Conservation (phyloP, 2,797 vertebrate species). For the Gallinago nigripennis region DNA sequence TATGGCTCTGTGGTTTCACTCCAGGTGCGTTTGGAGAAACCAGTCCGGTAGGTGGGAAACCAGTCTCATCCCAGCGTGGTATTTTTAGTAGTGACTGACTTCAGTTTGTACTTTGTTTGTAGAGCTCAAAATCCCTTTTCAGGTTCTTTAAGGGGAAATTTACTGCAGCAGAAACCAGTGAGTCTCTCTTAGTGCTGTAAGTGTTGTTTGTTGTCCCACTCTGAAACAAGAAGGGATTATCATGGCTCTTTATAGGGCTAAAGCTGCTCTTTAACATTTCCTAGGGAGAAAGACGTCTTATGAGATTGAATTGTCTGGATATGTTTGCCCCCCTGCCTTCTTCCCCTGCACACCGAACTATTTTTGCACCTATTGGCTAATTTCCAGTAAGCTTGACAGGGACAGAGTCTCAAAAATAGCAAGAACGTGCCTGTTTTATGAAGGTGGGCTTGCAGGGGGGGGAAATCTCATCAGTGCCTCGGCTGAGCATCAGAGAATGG, state of each 20-base stretch:
- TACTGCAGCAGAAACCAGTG: not conserved
- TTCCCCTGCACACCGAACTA: not conserved
- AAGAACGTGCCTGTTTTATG: not conserved
- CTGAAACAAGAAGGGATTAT: not conserved
- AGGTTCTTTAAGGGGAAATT: not conserved
- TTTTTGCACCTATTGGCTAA: not conserved
- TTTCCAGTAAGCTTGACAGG: not conserved
- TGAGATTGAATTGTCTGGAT: not conserved
- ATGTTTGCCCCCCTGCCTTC: not conserved
- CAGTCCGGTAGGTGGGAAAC: not conserved
- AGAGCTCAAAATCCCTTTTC: not conserved
- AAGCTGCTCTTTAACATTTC: not conserved
- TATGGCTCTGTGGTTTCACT: not conserved
- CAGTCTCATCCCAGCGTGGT: not conserved
- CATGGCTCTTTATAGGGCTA: not conserved
- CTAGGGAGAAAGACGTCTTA: not conserved
- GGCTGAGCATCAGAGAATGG: not conserved
- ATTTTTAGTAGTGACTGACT: not conserved
- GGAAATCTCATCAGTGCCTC: not conserved
- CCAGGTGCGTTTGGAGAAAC: not conserved
- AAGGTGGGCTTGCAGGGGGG: not conserved
- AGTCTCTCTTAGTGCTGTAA: not conserved
- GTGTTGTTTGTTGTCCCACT: not conserved
- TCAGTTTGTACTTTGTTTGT: not conserved
- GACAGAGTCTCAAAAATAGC: not conserved